Evolutionary conservation across 2,888 invertebrate species (phyloP), one percentile per base, ranked within the genome.

Genomic region (Silvanus unidentatus): DNA sequence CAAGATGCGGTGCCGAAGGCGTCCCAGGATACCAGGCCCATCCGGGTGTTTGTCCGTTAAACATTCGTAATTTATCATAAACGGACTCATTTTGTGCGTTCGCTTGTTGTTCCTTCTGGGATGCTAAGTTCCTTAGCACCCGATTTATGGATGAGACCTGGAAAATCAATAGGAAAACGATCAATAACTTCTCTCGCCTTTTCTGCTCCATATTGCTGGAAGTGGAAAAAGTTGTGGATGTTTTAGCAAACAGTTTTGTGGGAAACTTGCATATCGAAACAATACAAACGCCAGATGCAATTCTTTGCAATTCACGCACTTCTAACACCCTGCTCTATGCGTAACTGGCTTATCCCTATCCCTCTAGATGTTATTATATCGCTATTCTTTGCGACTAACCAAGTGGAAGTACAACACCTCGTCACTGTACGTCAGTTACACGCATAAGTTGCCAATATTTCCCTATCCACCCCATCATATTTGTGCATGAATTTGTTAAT

Each of bases 91-190:
- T 87, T 64, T 87, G 85, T 55, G 82, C 82, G 36, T 81, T 81
- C 36, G 85, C 84, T 60, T 91, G 90, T 72, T 92, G 92, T 74
- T 95, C 97, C 73, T 96, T 98, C 74, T 95, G 94, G 40, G 94
- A 91, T 16, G 96, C 94, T 63, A 98, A 78, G 75, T 97, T 98
- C 53, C 98, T 79, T 47, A 98, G 80, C 49, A 98, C 98, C 60
- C 98, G 86, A 79, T 98, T 98, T 73, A 98, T 98, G 65, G 95
- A 96, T 52, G 96, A 96, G 55, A 96, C 95, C 95, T 96, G 79
- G 28, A 75, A 72, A 47, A 54, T 28, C 8, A 28, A 32, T 4
- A n/a, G 3, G 32, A 32, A 32, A 32, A 22, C 22, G 22, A 22
- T 22, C 22, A 22, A 22, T 22, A 22, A n/a, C n/a, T n/a, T n/a